Conservation (phyloP, 2,797 vertebrate genomes). For the Poecile montanus region DNA sequence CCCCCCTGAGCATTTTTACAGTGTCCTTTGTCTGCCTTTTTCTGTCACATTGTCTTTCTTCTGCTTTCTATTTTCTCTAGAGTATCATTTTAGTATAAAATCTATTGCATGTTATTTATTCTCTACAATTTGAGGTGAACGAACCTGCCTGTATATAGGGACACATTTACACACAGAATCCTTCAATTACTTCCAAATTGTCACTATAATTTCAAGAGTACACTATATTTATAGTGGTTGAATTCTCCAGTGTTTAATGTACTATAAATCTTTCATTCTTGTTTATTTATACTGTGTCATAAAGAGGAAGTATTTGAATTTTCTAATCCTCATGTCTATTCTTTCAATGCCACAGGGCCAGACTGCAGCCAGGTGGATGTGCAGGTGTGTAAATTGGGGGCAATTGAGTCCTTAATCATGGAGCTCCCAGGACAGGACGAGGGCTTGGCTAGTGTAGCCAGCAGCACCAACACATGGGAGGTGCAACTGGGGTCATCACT, state of each 20-base stretch:
- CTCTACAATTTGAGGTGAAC: constrained; percentile 19
- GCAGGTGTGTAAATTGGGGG: background rate
- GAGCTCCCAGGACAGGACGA: background rate
- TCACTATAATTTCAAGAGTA: constrained; percentile 38
- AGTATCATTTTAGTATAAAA: constrained; percentile 56
- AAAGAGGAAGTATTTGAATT: constrained; percentile 12
- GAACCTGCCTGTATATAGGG: background rate
- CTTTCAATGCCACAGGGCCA: background rate
- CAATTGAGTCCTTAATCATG: background rate
- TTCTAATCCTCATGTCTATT: background rate
- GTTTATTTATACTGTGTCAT: constrained; percentile 21
- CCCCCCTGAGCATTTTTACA: background rate
- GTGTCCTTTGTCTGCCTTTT: constrained; percentile 54
- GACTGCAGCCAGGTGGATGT: background rate
- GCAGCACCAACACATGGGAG: background rate
- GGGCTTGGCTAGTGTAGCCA: background rate
- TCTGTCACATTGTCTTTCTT: constrained; percentile 21
- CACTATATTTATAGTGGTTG: constrained; percentile 30
- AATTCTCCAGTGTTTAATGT: constrained; percentile 1
- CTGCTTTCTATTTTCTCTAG: constrained; percentile 30
- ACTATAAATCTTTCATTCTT: constrained; percentile 34
- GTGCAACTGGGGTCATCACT: background rate
- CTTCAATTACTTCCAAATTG: constrained; percentile 38
- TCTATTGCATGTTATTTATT: constrained; percentile 39
- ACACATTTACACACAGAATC: background rate